phyloP scores from a whole-genome alignment of 2,888 invertebrate genomes.

The Brachyopa scutellaris region DNA sequence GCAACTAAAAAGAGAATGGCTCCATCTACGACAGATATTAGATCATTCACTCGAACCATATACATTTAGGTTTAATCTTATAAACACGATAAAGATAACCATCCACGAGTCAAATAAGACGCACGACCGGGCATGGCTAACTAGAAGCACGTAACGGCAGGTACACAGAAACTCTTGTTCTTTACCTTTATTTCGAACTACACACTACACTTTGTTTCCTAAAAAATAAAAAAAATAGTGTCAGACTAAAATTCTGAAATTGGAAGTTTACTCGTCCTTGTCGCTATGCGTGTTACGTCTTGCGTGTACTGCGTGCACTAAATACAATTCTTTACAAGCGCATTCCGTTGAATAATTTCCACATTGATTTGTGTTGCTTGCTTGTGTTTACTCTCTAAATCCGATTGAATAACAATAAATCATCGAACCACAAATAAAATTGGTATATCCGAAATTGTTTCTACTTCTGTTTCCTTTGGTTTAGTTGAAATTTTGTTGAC shows the following conservation, averaged over 20 bases:
- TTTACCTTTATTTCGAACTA: too few relatives aligned
- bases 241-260: not conserved
- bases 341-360: not conserved
- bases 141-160: too few relatives aligned
- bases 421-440: not conserved
- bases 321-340: not conserved
- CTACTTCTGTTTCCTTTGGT: not conserved
- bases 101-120: too few relatives aligned
- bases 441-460: too few relatives aligned
- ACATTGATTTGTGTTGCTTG: slow-evolving; percentile 27
- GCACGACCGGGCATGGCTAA: too few relatives aligned
- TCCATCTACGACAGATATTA: too few relatives aligned
- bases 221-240: not conserved
- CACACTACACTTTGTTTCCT: not conserved
- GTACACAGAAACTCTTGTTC: too few relatives aligned
- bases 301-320: slow-evolving; percentile 17
- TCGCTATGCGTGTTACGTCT: not conserved
- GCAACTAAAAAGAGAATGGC: too few relatives aligned
- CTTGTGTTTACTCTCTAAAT: not conserved
- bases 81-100: too few relatives aligned
- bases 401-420: slow-evolving; percentile 31
- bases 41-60: too few relatives aligned
- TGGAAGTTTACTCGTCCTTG: not conserved
- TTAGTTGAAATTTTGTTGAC: slow-evolving; percentile 38
- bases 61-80: too few relatives aligned